phyloP scores from a whole-genome alignment of 2,888 invertebrate species.

The Julus scandinavius region DNA sequence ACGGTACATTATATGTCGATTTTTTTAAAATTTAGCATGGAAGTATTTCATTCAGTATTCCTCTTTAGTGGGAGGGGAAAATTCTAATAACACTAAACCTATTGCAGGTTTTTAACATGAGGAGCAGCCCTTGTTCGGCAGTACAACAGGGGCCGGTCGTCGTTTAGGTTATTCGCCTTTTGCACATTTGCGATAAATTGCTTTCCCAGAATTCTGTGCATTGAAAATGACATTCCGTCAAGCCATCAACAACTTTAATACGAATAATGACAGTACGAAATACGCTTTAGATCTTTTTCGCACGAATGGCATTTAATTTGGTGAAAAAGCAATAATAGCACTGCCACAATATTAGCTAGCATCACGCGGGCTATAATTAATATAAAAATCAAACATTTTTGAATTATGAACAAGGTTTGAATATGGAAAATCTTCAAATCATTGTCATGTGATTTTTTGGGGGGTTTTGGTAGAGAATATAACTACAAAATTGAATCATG shows the following conservation, averaged over 20 bases:
- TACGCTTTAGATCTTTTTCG: background rate
- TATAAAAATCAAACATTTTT: background rate
- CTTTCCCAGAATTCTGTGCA: background rate
- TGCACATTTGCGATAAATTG: background rate
- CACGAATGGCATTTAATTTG: background rate
- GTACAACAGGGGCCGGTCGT: background rate
- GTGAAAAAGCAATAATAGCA: background rate
- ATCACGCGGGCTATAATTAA: background rate
- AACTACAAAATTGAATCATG: no score
- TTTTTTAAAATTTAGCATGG: no score
- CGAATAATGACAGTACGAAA: background rate
- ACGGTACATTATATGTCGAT: no score
- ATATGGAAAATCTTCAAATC: no score
- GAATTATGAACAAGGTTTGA: background rate
- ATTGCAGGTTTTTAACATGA: background rate
- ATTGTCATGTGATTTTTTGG: no score
- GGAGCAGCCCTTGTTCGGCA: no score
- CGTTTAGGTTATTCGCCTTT: background rate
- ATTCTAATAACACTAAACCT: background rate
- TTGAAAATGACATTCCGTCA: background rate
- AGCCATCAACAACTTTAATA: background rate
- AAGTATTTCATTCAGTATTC: no score
- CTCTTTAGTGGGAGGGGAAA: no score
- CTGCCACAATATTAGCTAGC: background rate
- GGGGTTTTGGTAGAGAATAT: no score